phyloP scores from a whole-genome alignment of 2,888 invertebrate genomes.

The Calliscelio sp. region DNA sequence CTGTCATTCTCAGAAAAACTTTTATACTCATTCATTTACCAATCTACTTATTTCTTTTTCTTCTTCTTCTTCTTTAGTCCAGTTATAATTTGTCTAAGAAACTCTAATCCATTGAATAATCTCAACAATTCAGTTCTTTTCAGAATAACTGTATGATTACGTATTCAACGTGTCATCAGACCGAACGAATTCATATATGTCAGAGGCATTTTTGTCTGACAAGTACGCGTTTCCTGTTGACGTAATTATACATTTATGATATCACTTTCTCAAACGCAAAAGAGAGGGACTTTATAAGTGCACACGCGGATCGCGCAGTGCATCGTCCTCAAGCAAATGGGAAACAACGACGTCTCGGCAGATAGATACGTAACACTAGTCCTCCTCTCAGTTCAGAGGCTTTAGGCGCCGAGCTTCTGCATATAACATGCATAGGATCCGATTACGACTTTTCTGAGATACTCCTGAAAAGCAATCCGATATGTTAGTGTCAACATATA shows the following conservation, averaged over 20 bases:
- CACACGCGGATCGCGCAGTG: slow-evolving; percentile 33
- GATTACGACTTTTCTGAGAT: slow-evolving; percentile 60
- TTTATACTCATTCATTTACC: too few relatives aligned
- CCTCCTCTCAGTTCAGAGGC: slow-evolving; percentile 60
- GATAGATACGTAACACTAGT: slow-evolving; percentile 55
- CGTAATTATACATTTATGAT: slow-evolving; percentile 55
- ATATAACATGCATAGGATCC: slow-evolving; percentile 47
- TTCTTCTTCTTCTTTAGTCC: background rate
- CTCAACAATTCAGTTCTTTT: background rate
- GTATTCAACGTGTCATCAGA: slow-evolving; percentile 20
- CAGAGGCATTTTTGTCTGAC: slow-evolving; percentile 15
- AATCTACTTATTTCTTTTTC: background rate
- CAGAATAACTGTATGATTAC: background rate
- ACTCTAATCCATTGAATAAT: slow-evolving; percentile 1
- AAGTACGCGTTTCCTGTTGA: slow-evolving; percentile 44
- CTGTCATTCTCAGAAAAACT: too few relatives aligned
- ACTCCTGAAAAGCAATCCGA: slow-evolving; percentile 54
- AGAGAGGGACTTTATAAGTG: slow-evolving; percentile 36
- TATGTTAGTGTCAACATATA: slow-evolving; percentile 43
- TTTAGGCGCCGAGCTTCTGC: slow-evolving; percentile 46
- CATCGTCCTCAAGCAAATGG: slow-evolving; percentile 58
- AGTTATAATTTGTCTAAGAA: background rate
- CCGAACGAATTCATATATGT: slow-evolving; percentile 14
- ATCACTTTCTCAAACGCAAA: slow-evolving; percentile 57
- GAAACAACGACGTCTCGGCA: slow-evolving; percentile 36